phyloP scores from a whole-genome alignment of 2,113 vertebrate species.

The Callopanchax toddi region DNA sequence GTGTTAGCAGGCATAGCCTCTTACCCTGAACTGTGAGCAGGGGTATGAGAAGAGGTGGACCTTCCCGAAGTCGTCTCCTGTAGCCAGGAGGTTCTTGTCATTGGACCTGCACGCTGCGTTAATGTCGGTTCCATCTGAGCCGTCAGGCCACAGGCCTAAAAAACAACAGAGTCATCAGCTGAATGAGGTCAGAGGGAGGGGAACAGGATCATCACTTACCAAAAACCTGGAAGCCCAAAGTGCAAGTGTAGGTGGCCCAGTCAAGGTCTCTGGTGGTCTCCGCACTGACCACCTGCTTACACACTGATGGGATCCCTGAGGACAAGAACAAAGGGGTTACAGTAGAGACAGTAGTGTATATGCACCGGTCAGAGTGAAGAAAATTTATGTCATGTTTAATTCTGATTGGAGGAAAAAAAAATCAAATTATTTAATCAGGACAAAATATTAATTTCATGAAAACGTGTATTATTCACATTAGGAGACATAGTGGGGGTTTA shows the following conservation, averaged over 20 bases:
- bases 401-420: no score
- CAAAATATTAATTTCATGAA: not conserved
- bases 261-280: slow-evolving; percentile 93
- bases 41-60: slow-evolving; percentile 96
- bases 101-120: slow-evolving; percentile 90
- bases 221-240: slow-evolving; percentile 94
- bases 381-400: no score
- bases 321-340: slow-evolving; percentile 7
- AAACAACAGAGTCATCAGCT: not conserved
- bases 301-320: slow-evolving; percentile 94
- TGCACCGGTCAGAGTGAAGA: no score
- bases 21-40: slow-evolving; percentile 94
- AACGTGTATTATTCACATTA: no score
- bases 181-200: not conserved
- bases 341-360: no score
- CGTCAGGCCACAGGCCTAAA: slow-evolving; percentile 95
- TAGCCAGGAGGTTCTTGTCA: slow-evolving; percentile 87
- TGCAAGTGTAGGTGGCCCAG: slow-evolving; percentile 92
- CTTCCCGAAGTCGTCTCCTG: slow-evolving; percentile 98
- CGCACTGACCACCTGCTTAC: slow-evolving; percentile 96
- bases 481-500: no score
- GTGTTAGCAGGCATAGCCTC: slow-evolving; percentile 4
- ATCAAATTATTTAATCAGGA: not conserved
- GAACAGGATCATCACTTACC: slow-evolving; percentile 76
- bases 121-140: slow-evolving; percentile 96